Evolutionary conservation across 2,888 invertebrate species (phyloP).

Genomic region (Neoscelio sp.): DNA sequence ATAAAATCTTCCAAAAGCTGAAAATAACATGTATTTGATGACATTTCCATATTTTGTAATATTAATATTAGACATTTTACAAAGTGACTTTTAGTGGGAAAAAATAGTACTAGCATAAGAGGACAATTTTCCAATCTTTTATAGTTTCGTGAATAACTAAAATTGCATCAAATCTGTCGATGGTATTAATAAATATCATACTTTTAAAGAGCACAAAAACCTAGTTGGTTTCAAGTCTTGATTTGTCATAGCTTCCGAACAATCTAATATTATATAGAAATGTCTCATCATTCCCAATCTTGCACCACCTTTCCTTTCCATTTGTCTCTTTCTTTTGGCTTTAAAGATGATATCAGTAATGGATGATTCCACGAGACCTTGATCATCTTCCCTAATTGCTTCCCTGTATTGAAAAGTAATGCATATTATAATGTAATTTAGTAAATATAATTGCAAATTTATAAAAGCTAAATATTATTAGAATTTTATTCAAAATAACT

Average conservation of each 20-base stretch:
- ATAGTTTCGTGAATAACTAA: too few relatives aligned
- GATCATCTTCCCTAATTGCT: conserved; percentile 97
- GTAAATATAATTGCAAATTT: conserved; percentile 10
- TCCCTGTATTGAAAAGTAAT: conserved; percentile 87
- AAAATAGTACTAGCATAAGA: too few relatives aligned
- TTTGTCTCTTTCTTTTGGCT: conserved; percentile 91
- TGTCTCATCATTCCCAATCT: conserved; percentile 99
- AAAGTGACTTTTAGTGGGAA: too few relatives aligned
- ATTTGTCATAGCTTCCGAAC: conserved; percentile 96
- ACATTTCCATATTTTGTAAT: too few relatives aligned
- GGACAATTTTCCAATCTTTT: too few relatives aligned
- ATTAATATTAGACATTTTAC: too few relatives aligned
- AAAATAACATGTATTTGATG: conserved; percentile 76
- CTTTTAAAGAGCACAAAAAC: conserved; percentile 94
- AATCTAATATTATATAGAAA: conserved; percentile 95
- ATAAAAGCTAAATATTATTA: too few relatives aligned
- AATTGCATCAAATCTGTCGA: too few relatives aligned
- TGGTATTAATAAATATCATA: too few relatives aligned
- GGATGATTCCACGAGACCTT: conserved; percentile 95
- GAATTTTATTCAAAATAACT: too few relatives aligned
- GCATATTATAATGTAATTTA: conserved; percentile 21
- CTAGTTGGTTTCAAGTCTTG: conserved; percentile 98
- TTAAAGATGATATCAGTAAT: conserved; percentile 96
- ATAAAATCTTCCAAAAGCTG: conserved; percentile 96
- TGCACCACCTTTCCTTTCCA: conserved; percentile 89